These are phyloP conservation scores for Epizoanthus rinbou DNA, from an alignment of 92 coral and sea anemone species.

Conservation along the genomic window DNA sequence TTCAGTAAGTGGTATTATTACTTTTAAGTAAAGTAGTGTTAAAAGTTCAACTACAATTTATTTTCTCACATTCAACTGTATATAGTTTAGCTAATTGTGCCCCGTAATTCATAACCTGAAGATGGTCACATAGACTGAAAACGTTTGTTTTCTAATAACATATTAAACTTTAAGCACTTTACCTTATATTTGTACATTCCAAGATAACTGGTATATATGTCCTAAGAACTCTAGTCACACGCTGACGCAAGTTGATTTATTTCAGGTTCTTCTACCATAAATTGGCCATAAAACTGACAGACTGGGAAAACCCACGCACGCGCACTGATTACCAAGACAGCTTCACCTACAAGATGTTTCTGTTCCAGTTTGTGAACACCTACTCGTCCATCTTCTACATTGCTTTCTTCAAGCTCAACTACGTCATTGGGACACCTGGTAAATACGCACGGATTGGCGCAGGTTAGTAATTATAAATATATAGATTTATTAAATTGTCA, in stretches of 20 bases:
- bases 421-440: constrained; percentile 90
- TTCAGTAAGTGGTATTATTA: too few relatives aligned
- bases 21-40: too few relatives aligned
- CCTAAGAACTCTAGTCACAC: not conserved
- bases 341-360: constrained; percentile 95
- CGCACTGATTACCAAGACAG: constrained; percentile 90
- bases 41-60: too few relatives aligned
- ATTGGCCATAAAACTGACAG: constrained; percentile 72
- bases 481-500: not conserved
- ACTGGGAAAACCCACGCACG: constrained; percentile 97
- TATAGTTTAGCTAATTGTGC: too few relatives aligned
- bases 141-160: too few relatives aligned
- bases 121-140: too few relatives aligned
- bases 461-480: not conserved
- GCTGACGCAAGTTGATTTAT: not conserved
- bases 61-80: too few relatives aligned
- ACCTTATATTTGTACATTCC: not conserved
- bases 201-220: not conserved
- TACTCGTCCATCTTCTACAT: constrained; percentile 92
- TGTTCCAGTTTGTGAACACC: constrained; percentile 92
- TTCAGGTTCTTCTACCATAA: constrained; percentile 66
- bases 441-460: constrained; percentile 71
- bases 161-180: too few relatives aligned
- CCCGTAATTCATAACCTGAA: too few relatives aligned
- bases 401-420: constrained; percentile 91